These are phyloP conservation scores for Eupithecia exiguata DNA, from an alignment of 2,888 invertebrate species.

Conservation along the genomic window DNA sequence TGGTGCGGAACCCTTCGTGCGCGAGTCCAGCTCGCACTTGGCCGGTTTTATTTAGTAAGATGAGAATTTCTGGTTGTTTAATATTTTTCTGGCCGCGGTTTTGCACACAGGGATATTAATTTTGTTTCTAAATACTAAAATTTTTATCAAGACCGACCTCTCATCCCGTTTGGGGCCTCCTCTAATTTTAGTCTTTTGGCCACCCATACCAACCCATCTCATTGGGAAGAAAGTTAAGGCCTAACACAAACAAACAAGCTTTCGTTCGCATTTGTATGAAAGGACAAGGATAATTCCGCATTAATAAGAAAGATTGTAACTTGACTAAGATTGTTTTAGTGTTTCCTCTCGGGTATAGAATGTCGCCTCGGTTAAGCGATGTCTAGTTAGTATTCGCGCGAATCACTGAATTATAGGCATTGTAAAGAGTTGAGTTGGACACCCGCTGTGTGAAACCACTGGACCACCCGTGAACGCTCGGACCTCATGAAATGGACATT, in stretches of 20 bases:
- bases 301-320: conserved; percentile 51
- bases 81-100: neutral
- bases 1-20: too few species aligned
- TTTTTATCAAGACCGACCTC: neutral
- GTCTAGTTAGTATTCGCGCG: conserved; percentile 74
- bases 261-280: neutral
- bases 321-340: conserved; percentile 66
- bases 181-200: neutral
- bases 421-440: conserved; percentile 66
- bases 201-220: neutral
- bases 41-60: neutral
- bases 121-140: neutral
- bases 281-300: conserved; percentile 18
- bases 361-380: conserved; percentile 69
- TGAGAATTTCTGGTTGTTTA: neutral
- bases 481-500: conserved; percentile 50
- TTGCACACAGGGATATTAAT: neutral
- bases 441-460: conserved; percentile 77
- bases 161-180: neutral
- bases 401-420: conserved; percentile 78
- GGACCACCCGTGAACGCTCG: conserved; percentile 75
- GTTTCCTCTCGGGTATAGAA: conserved; percentile 70
- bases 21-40: too few species aligned
- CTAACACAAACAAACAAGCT: neutral
- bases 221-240: neutral